Evolutionary conservation across 1,140 invertebrate species (phyloP), one percentile per base, ranked within the genome.

Genomic region (Gryllus bimaculatus): DNA sequence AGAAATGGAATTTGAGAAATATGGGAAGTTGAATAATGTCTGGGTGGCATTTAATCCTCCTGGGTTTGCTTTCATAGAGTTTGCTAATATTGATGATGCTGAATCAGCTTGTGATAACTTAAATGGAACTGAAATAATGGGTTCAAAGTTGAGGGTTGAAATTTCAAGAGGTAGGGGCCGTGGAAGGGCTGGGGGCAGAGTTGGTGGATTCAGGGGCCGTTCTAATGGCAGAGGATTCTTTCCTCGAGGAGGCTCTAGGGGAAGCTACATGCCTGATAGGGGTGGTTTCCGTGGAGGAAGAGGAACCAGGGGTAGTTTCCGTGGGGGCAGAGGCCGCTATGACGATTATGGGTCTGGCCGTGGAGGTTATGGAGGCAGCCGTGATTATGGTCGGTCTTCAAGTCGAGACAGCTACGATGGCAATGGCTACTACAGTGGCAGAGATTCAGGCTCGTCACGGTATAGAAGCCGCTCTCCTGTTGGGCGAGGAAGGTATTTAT

Each of bases 1-100:
- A 66, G 94, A 96, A 84, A 89, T 90, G 84, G 92, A 94, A 85
- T 95, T 95, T 85, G 91, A 93, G 83, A 93, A 93, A 88, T 98
- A 95, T 88, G 97, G 97, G 77, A 95, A 95, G 77, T 85, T 92
- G 77, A 96, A 94, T 87, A 99, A 93, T 85, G 96, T 98, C 74
- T 98, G 96, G 96, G 95, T 98, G 80, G 96, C 96, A 49, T 92
- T 96, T 84, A 97, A 97, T 86, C 96, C 95, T 82, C 95, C 92
- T 82, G 96, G 97, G 82, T 99, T 99, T 89, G 98, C 98, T 78
- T 99, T 99, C 89, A 95, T 99, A 84, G 97, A 99, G 88, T 99
- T 98, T 89, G 94, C 97, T 87, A 96, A 97, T 86, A 90, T 92
- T 83, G 92, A 95, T 84, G 96, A 99, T 88, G 97, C 97, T 48